Percentiles rank a stretch among this genome's conserved stretches.
Evolutionary conservation across 2,113 vertebrate genomes (phyloP).

Genomic region (Equus quagga): DNA sequence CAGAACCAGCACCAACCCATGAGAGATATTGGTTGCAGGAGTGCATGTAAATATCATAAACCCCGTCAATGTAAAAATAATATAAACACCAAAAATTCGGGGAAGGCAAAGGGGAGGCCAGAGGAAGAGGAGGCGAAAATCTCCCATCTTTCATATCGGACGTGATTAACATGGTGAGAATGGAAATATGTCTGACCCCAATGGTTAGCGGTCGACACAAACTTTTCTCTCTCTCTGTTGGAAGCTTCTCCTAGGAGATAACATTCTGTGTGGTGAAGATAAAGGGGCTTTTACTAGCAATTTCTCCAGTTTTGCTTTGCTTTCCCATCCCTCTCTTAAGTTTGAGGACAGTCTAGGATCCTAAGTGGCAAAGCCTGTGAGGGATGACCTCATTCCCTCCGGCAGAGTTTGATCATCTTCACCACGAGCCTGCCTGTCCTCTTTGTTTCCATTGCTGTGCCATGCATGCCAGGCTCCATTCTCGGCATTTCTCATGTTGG

Average conservation of each 20-base stretch:
- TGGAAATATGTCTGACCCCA: too few relatives aligned
- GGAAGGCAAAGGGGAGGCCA: neutral
- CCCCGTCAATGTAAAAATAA: fast-evolving
- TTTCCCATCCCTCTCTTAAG: neutral
- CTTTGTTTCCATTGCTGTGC: too few relatives aligned
- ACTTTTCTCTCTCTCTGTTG: fast-evolving
- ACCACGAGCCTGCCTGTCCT: too few relatives aligned
- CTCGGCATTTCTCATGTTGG: fast-evolving
- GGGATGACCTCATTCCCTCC: neutral
- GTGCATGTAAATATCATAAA: fast-evolving
- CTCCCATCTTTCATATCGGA: neutral
- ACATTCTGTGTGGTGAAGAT: fast-evolving
- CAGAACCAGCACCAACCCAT: fast-evolving
- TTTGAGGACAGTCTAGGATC: neutral
- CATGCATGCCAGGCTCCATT: fast-evolving
- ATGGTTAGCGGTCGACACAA: fast-evolving
- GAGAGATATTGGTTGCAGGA: neutral
- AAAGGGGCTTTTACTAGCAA: fast-evolving
- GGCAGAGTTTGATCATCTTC: too few relatives aligned
- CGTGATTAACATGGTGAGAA: fast-evolving
- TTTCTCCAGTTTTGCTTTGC: fast-evolving
- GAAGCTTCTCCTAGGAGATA: fast-evolving
- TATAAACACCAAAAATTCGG: fast-evolving
- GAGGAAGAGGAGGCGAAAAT: fast-evolving
- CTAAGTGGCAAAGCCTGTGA: fast-evolving